Percentiles rank a stretch among this genome's conserved stretches.
These are phyloP conservation scores for Ostrea denselamellosa DNA, from an alignment of 1,140 invertebrate species.

Conservation along the genomic window DNA sequence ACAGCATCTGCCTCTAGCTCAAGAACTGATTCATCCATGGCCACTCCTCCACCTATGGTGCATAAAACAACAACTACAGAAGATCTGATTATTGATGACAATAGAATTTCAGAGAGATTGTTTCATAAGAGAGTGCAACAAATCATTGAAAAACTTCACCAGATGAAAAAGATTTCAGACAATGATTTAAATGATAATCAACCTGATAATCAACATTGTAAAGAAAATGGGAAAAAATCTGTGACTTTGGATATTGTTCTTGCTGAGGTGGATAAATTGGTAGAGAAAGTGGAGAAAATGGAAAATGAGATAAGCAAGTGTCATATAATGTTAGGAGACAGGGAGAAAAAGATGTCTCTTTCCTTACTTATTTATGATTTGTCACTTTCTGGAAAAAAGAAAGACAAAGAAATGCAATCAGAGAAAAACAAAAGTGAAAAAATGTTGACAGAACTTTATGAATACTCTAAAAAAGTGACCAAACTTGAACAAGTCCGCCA, in stretches of 20 bases:
- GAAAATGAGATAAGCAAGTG: conserved; percentile 60
- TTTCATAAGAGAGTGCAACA: conserved; percentile 49
- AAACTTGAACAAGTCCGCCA: conserved; percentile 59
- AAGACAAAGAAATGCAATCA: conserved; percentile 53
- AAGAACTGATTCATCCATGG: conserved; percentile 16
- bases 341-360: conserved; percentile 57
- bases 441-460: conserved; percentile 63
- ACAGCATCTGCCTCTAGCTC: conserved; percentile 21
- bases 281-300: conserved; percentile 57
- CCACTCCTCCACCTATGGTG: conserved; percentile 3
- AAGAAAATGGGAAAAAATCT: conserved; percentile 24
- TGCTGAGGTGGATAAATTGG: conserved; percentile 52
- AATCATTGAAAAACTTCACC: conserved; percentile 55
- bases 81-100: background rate
- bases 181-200: background rate
- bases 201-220: conserved; percentile 12
- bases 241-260: conserved; percentile 44
- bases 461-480: conserved; percentile 63
- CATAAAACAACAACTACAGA: conserved; percentile 37
- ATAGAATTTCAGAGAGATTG: background rate
- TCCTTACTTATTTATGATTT: conserved; percentile 60
- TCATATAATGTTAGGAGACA: conserved; percentile 60
- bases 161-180: conserved; percentile 51
- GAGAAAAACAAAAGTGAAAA: conserved; percentile 61
- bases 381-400: conserved; percentile 50